A percentile compares a stretch with the other conserved stretches of the same genome.
Conservation (phyloP, 2,797 vertebrate genomes). For the Carapus acus region DNA sequence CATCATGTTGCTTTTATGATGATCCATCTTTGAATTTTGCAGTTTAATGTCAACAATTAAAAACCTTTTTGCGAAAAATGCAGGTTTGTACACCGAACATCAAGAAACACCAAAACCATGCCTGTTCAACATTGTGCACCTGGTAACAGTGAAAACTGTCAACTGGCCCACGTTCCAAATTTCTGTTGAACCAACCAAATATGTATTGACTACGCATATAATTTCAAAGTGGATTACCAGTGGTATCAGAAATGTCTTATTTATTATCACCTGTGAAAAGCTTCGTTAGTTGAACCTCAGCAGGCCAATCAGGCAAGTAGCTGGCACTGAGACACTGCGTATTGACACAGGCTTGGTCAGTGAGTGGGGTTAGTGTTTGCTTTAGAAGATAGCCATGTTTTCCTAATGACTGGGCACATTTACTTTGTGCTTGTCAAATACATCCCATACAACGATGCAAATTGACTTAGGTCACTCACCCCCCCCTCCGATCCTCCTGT, state of each 20-base stretch:
- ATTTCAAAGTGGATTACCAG: no score
- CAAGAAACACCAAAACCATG: no score
- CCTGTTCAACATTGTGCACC: no score
- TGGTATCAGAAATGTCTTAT: not conserved
- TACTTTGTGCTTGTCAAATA: conserved; percentile 67
- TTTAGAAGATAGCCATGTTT: conserved; percentile 65
- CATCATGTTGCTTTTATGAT: no score
- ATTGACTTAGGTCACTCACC: conserved; percentile 49
- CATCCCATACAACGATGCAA: conserved; percentile 51
- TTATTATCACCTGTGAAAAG: conserved; percentile 2
- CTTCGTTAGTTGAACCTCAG: conserved; percentile 2
- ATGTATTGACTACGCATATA: no score
- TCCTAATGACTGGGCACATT: conserved; percentile 63
- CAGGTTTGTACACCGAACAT: no score
- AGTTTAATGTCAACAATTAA: no score
- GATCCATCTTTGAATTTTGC: no score
- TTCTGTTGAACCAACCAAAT: no score
- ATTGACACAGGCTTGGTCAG: conserved; percentile 60
- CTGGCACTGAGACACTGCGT: conserved; percentile 38
- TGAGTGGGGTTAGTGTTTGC: conserved; percentile 67
- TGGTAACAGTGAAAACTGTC: no score
- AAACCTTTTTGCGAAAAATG: no score
- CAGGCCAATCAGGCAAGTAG: conserved; percentile 25
- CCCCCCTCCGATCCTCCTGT: no score
- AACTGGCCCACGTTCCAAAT: not conserved